Conservation (phyloP, 2,797 vertebrate genomes). For the Phataginus tricuspis region DNA sequence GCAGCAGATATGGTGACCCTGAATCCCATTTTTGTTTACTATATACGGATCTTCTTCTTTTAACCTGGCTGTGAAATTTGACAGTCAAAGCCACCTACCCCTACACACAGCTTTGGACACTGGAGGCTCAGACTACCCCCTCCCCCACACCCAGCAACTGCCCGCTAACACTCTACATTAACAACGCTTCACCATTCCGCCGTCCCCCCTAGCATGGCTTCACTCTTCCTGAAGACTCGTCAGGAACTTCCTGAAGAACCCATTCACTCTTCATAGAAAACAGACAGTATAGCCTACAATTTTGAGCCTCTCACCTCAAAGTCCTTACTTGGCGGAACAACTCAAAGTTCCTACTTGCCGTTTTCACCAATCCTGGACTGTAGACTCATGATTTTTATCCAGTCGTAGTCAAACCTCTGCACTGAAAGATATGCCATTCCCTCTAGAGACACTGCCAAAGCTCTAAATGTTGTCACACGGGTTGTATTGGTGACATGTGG, state of each 20-base stretch:
- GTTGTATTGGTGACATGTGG: not conserved
- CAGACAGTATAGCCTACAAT: not conserved
- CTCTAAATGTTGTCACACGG: not conserved
- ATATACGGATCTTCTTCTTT: not conserved
- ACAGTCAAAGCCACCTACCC: not conserved
- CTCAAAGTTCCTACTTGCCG: not conserved
- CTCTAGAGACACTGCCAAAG: not conserved
- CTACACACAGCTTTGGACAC: not conserved
- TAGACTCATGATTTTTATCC: not conserved
- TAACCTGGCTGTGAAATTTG: not conserved
- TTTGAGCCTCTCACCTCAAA: not conserved
- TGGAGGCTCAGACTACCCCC: not conserved
- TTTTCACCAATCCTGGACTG: not conserved
- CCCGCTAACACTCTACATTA: not conserved
- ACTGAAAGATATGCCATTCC: not conserved
- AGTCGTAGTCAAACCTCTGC: not conserved
- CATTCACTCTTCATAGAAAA: not conserved
- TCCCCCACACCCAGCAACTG: not conserved
- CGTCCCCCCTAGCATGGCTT: not conserved
- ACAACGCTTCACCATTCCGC: not conserved
- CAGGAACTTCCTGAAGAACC: not conserved
- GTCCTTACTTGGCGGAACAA: not conserved
- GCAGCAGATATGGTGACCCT: accelerated
- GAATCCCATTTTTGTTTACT: not conserved
- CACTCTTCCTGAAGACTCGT: not conserved